These are phyloP conservation scores for Ibidorhyncha struthersii DNA, from an alignment of 2,113 vertebrate species.

Conservation along the genomic window DNA sequence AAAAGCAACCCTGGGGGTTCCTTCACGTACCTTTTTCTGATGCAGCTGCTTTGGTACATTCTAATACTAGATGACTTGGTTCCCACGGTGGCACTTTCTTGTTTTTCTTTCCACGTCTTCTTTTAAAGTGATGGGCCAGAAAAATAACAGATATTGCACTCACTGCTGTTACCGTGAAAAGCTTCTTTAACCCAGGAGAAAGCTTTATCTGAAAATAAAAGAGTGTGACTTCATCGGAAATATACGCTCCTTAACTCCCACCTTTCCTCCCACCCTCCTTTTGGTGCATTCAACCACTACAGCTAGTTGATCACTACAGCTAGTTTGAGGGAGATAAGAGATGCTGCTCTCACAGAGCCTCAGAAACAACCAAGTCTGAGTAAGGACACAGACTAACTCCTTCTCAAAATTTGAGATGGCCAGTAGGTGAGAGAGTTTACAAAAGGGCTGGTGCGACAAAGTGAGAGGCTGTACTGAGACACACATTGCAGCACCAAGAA, in stretches of 20 bases:
- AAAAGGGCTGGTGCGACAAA: neutral
- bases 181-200: slow-evolving; percentile 85
- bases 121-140: slow-evolving; percentile 90
- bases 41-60: slow-evolving; percentile 72
- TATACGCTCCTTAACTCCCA: neutral
- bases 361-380: neutral
- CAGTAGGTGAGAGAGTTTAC: neutral
- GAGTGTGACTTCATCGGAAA: neutral
- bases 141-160: slow-evolving; percentile 88
- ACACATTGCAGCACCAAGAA: neutral
- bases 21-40: slow-evolving; percentile 81
- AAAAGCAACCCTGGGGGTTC: neutral
- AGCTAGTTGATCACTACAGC: neutral
- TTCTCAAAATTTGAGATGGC: neutral
- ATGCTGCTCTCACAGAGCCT: neutral
- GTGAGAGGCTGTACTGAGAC: neutral
- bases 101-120: slow-evolving; percentile 86
- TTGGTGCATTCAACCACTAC: neutral
- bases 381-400: neutral
- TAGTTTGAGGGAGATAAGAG: neutral
- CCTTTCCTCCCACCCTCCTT: neutral
- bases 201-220: slow-evolving; percentile 81
- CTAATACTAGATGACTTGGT: slow-evolving; percentile 76
- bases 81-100: slow-evolving; percentile 83
- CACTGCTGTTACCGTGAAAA: slow-evolving; percentile 86